Evolutionary conservation across 2,888 invertebrate species (phyloP).

Genomic region (Philaethria dido): DNA sequence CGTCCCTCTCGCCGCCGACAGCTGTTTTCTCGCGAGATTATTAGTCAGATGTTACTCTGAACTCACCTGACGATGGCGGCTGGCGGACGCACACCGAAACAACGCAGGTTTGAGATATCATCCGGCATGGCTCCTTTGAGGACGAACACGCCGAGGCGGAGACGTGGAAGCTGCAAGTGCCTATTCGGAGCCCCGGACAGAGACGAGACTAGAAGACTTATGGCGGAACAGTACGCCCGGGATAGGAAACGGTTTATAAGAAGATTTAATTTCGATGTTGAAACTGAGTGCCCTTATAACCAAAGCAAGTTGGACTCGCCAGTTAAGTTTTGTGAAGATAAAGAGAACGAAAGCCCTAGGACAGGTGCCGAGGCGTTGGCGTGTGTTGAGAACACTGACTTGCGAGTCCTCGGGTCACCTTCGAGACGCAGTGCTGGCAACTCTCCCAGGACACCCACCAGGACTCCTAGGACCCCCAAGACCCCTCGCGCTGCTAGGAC

Average conservation of each 20-base stretch:
- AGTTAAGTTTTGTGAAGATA: constrained; percentile 74
- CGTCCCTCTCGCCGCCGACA: constrained; percentile 73
- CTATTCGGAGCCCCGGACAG: constrained; percentile 85
- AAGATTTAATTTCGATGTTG: constrained; percentile 85
- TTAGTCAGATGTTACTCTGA: constrained; percentile 82
- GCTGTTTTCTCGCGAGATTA: constrained; percentile 82
- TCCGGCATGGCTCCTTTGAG: constrained; percentile 68
- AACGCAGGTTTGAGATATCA: constrained; percentile 72
- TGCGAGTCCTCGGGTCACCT: constrained; percentile 72
- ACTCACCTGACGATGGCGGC: constrained; percentile 82
- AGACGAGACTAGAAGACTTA: constrained; percentile 82
- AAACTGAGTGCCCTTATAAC: constrained; percentile 72
- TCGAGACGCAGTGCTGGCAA: constrained; percentile 64
- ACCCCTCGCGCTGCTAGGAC: constrained; percentile 70
- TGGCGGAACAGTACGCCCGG: constrained; percentile 83
- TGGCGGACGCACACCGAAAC: constrained; percentile 78
- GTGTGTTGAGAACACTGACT: constrained; percentile 72
- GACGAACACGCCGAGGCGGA: constrained; percentile 68
- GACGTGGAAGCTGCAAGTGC: constrained; percentile 82
- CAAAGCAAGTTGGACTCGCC: constrained; percentile 72
- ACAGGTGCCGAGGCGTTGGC: constrained; percentile 70
- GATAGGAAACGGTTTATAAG: constrained; percentile 84
- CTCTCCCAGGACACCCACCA: constrained; percentile 67
- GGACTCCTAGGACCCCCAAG: constrained; percentile 59
- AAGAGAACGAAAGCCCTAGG: constrained; percentile 69